Evolutionary conservation across 2,113 vertebrate genomes (phyloP).

Genomic region (Ictidomys tridecemlineatus): DNA sequence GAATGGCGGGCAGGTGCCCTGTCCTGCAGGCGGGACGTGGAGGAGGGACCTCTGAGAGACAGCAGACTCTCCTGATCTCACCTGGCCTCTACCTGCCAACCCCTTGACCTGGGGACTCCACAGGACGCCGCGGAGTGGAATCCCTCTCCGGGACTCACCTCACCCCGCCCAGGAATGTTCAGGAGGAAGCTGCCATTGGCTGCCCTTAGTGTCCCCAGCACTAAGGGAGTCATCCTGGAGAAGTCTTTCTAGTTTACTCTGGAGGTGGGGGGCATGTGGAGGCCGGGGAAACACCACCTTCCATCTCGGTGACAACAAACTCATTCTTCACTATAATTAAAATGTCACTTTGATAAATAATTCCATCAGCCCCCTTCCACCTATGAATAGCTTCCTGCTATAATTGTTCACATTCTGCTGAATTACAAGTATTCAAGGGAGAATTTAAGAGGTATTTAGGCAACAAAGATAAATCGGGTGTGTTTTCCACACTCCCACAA

Average conservation of each 20-base stretch:
- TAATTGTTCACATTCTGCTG: conserved; percentile 81
- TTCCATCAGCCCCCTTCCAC: conserved; percentile 81
- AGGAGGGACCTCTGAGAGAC: background rate
- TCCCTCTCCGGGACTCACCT: background rate
- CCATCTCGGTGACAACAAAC: conserved; percentile 76
- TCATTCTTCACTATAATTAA: conserved; percentile 84
- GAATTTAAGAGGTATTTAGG: conserved; percentile 82
- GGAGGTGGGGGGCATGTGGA: background rate
- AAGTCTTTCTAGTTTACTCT: conserved; percentile 56
- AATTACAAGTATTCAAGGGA: conserved; percentile 79
- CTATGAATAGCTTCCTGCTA: conserved; percentile 78
- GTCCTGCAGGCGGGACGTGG: rapidly evolving
- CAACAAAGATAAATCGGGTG: conserved; percentile 77
- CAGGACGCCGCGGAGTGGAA: background rate
- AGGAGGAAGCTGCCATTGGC: background rate
- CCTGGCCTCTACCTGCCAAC: background rate
- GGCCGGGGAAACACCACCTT: conserved; percentile 52
- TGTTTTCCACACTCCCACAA: conserved; percentile 58
- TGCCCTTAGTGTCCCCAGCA: background rate
- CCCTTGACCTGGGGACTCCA: background rate
- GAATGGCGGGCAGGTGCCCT: no score
- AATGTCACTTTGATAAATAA: conserved; percentile 86
- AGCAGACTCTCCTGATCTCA: background rate
- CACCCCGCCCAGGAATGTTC: background rate
- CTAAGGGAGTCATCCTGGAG: conserved; percentile 45